Evolutionary conservation across 2,888 invertebrate species (phyloP), one percentile per base, ranked within the genome.

Genomic region (Polyommatus iphigenia): DNA sequence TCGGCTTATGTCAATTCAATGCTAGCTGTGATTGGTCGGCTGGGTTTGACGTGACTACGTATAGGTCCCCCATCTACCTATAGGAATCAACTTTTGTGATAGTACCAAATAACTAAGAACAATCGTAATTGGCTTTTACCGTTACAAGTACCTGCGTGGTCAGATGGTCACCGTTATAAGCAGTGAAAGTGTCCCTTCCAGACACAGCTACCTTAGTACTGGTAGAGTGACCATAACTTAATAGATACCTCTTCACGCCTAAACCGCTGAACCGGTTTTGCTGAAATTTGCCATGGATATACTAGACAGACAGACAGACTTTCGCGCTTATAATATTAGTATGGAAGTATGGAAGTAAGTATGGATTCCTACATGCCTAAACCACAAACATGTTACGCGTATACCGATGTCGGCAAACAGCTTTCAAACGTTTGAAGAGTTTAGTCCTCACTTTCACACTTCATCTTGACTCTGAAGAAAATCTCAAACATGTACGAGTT

Each of bases 111-210:
- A 62, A 62, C 62, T 29, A 62, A 13, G 24, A 24, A 62, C 62
- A 32, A 32, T 32, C 67, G 5, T 67, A 67, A 67, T 67, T 29
- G 29, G 67, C 15, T 29, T 67, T 67, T 29, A 29, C 67, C 67
- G 67, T 67, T 67, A 67, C 67, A 81, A 80, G 80, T 78, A 78
- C 67, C 76, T 78, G 77, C 80, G 77, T 50, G 10, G 41, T 46
- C 10, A 15, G 50, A 81, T 78, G 77, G 75, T 82, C 84, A 85
- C 86, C 83, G 85, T 84, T 86, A 87, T 87, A 87, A 85, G 78
- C 83, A 91, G 92, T 89, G 92, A 92, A 92, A 92, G 92, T 91
- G 90, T 88, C 89, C 87, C 90, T 89, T 84, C 86, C 83, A 89
- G 84, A 89, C 87, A 89, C 62, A 62, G 62, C 62, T 89, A 87